Evolutionary conservation across 2,888 invertebrate genomes (phyloP), one percentile per base, ranked within the genome.

Genomic region (Drosophila neutralis): DNA sequence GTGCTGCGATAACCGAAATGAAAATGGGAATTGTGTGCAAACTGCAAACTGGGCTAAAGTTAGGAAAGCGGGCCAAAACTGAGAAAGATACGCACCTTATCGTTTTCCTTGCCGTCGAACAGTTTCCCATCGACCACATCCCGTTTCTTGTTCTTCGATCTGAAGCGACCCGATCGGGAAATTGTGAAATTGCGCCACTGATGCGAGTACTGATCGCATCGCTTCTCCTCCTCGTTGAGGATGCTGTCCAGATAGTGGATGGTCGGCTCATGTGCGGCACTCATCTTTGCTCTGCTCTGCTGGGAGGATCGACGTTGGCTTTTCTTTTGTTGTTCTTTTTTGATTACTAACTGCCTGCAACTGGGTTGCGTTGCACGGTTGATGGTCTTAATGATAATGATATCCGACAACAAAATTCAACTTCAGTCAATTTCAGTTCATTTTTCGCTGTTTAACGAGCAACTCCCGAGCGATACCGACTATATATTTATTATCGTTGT

Each of bases 141-240:
- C 31, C 95, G 92, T 76, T 94, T 94, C 89, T 94, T 94, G 70
- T 94, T 94, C 15, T 94, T 93, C 77, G 95, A 94, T 85, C 93
- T 94, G 93, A 95, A 94, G 78, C 95, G 93, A 4, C 95, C 95
- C 38, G 95, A 95, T 69, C 95, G 92, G 0, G 95, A 95, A 78
- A 95, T 95, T n/a, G 95, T 95, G 83, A 91, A 92, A 82, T 92
- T 92, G 59, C 93, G 90, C 87, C 92, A 91, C 73, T 92, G 92
- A 76, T 92, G 92, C 71, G 91, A 87, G 64, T 91, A 92, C 65
- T 93, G 78, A 80, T 78, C 92, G 65, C 92, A 91, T 18, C 92
- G 91, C 71, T 86, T 90, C 75, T 92, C 92, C 77, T 92, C 92
- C 77, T 92, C 92, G 56, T 91, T 91, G 73, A 92, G 82, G 67